These are phyloP conservation scores for Drosophila punjabiensis DNA, from an alignment of 1,140 invertebrate genomes.

Conservation along the genomic window DNA sequence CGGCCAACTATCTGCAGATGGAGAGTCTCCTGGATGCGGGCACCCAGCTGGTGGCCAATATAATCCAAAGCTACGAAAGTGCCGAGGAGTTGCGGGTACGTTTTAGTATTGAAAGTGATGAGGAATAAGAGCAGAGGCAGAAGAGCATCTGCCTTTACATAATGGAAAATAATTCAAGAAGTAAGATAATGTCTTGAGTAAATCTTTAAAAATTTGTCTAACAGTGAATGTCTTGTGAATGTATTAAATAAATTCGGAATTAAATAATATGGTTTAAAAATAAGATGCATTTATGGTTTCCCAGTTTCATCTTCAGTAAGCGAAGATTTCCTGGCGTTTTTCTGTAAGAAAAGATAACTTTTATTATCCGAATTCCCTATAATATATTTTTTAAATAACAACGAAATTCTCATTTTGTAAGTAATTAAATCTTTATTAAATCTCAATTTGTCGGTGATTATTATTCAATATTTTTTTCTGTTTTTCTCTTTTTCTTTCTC, in stretches of 20 bases:
- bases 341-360: neutral
- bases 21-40: slow-evolving; percentile 17
- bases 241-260: neutral
- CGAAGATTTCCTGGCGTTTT: too few species aligned
- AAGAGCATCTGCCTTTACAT: neutral
- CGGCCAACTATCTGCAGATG: slow-evolving; percentile 50
- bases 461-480: slow-evolving; percentile 74
- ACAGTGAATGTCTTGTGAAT: neutral
- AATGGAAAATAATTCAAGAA: neutral
- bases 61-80: slow-evolving; percentile 6
- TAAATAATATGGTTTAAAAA: neutral
- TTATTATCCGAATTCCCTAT: neutral
- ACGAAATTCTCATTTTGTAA: slow-evolving; percentile 49
- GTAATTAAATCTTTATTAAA: slow-evolving; percentile 83
- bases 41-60: slow-evolving; percentile 25
- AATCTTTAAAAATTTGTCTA: neutral
- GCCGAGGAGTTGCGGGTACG: slow-evolving; percentile 13
- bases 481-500: slow-evolving; percentile 25
- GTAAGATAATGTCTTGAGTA: too few species aligned
- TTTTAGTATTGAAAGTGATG: neutral
- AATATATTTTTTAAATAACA: neutral
- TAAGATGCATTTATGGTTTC: fast-evolving
- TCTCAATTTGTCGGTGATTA: slow-evolving; percentile 82
- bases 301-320: neutral
- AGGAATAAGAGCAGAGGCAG: neutral